Evolutionary conservation across 64 coral and sea anemone species (phyloP).

Genomic region (Porites lutea): DNA sequence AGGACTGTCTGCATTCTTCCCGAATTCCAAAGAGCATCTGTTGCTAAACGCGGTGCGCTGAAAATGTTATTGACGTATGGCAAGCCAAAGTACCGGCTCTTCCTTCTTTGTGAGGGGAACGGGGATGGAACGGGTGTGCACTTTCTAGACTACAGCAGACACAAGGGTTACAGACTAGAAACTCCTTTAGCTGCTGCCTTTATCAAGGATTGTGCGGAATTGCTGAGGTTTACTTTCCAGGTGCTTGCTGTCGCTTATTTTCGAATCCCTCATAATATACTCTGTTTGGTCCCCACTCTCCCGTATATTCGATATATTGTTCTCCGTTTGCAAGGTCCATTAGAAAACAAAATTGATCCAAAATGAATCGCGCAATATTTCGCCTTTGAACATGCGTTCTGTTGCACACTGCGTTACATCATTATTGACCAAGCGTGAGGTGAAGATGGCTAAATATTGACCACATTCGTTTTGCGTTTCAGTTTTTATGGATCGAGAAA

Average conservation of each 20-base stretch:
- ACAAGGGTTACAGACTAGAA: constrained; percentile 56
- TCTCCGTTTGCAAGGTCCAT: no score
- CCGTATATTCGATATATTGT: no score
- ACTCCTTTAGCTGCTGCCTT: neutral
- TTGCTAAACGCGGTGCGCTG: neutral
- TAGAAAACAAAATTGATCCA: no score
- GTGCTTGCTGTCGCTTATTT: neutral
- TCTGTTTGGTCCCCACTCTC: no score
- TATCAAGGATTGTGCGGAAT: neutral
- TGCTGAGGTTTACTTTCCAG: constrained; percentile 30
- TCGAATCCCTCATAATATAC: neutral
- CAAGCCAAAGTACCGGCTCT: constrained; percentile 48
- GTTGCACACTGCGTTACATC: no score
- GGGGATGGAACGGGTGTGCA: constrained; percentile 68
- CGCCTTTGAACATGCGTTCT: no score
- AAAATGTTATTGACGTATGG: constrained; percentile 19
- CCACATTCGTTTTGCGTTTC: no score
- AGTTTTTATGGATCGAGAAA: no score
- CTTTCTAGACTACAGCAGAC: constrained; percentile 60
- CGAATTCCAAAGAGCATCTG: constrained; percentile 33
- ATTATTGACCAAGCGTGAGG: no score
- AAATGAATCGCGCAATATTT: no score
- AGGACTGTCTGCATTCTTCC: constrained; percentile 61
- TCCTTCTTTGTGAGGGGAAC: constrained; percentile 66
- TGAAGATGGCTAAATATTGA: no score